These are phyloP conservation scores for Thymelicus acteon DNA, from an alignment of 2,888 invertebrate genomes.

Conservation along the genomic window DNA sequence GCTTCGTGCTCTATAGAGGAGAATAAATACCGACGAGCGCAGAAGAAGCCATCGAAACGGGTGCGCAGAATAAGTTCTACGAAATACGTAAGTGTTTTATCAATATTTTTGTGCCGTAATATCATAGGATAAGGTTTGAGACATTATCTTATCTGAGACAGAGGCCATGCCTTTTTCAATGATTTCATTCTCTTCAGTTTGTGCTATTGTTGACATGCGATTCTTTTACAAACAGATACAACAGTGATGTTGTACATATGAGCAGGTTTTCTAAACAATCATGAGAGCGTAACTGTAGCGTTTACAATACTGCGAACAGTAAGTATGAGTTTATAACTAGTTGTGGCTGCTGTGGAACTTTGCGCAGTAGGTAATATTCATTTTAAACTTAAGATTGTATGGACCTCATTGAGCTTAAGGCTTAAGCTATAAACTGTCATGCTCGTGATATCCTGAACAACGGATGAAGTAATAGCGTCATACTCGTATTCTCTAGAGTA, in stretches of 20 bases:
- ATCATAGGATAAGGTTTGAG: constrained; percentile 1
- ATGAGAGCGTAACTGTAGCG: neutral
- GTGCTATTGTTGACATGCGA: neutral
- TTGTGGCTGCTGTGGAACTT: too few relatives aligned
- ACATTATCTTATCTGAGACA: constrained; percentile 25
- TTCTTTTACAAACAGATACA: neutral
- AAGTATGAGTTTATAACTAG: neutral
- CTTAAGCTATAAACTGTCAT: too few relatives aligned
- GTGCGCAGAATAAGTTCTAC: constrained; percentile 78
- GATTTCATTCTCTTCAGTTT: neutral
- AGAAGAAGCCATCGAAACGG: constrained; percentile 69
- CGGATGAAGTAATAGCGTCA: too few relatives aligned
- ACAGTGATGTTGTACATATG: neutral
- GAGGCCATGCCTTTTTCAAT: constrained; percentile 21
- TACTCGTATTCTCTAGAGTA: too few relatives aligned
- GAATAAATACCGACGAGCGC: constrained; percentile 69
- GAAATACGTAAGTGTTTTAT: constrained; percentile 73
- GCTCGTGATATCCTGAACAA: too few relatives aligned
- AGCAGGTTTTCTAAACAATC: constrained; percentile 7
- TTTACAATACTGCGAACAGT: neutral
- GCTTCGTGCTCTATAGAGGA: constrained; percentile 47
- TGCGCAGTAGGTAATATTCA: too few relatives aligned
- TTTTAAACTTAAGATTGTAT: too few relatives aligned
- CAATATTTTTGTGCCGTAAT: constrained; percentile 18
- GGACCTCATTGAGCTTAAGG: too few relatives aligned